Conservation (phyloP, 2,113 vertebrate species). For the Cyphomyrus plagiostoma region DNA sequence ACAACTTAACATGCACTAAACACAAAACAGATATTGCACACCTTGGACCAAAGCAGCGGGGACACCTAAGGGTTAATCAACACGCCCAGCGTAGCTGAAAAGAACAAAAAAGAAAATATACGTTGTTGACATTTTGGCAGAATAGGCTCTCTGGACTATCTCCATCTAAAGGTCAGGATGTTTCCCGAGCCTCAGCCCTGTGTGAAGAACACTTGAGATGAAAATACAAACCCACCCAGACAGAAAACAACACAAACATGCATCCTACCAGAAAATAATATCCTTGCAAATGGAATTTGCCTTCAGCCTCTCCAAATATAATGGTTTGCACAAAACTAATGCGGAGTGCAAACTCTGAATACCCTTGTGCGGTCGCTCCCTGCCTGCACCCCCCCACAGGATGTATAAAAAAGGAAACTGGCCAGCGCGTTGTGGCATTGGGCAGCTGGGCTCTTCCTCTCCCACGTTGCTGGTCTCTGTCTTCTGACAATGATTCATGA, state of each 20-base stretch:
- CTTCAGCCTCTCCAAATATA: constrained; percentile 3
- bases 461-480: not conserved
- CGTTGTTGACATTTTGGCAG: constrained; percentile 60
- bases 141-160: constrained; percentile 44
- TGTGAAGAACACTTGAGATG: not conserved
- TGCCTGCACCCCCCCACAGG: not conserved
- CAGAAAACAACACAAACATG: not conserved
- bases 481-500: not conserved
- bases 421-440: not conserved
- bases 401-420: not conserved
- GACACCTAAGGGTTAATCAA: constrained; percentile 39
- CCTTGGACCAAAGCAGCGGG: constrained; percentile 13
- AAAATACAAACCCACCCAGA: not conserved
- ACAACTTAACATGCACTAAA: not conserved
- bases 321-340: not conserved
- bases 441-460: not conserved
- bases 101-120: constrained; percentile 38
- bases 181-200: constrained; percentile 26
- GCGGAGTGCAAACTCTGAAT: not conserved
- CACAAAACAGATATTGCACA: not conserved
- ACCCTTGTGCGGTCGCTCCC: not conserved
- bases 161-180: constrained; percentile 55
- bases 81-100: constrained; percentile 40
- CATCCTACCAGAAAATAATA: not conserved
- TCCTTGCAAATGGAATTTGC: not conserved